Evolutionary conservation across 1,140 invertebrate species (phyloP).

Genomic region (Drosophila burlai): DNA sequence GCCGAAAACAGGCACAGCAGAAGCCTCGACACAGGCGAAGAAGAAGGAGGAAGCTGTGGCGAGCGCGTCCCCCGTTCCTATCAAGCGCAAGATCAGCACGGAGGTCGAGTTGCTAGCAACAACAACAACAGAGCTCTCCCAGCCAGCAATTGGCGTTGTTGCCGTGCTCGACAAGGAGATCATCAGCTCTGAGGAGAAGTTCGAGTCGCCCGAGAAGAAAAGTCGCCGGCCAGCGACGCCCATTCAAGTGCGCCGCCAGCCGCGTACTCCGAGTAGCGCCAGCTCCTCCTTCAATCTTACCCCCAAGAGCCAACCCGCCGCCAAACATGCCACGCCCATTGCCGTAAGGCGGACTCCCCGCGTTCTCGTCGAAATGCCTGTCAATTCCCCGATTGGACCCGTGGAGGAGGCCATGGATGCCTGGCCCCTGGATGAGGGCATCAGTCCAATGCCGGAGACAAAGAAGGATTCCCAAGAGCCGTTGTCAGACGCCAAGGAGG

Average conservation of each 20-base stretch:
- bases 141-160: constrained; percentile 29
- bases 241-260: constrained; percentile 70
- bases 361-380: constrained; percentile 47
- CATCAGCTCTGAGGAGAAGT: constrained; percentile 80
- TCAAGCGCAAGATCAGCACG: constrained; percentile 53
- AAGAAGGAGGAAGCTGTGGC: background rate
- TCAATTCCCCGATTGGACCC: constrained; percentile 81
- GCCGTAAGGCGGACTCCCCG: constrained; percentile 74
- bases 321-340: constrained; percentile 75
- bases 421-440: constrained; percentile 83
- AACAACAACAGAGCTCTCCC: constrained; percentile 12
- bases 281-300: constrained; percentile 38
- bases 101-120: constrained; percentile 16
- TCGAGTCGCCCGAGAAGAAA: constrained; percentile 81
- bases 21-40: background rate
- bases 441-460: constrained; percentile 17
- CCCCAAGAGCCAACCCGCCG: constrained; percentile 46
- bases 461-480: constrained; percentile 12
- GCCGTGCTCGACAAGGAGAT: constrained; percentile 76
- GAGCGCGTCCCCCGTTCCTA: constrained; percentile 3
- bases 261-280: constrained; percentile 69
- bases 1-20: constrained; percentile 15
- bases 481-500: constrained; percentile 51
- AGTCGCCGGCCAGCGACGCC: constrained; percentile 67
- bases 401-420: constrained; percentile 62